These are phyloP conservation scores for Adelphocoris suturalis DNA, from an alignment of 2,888 invertebrate species.

Conservation along the genomic window DNA sequence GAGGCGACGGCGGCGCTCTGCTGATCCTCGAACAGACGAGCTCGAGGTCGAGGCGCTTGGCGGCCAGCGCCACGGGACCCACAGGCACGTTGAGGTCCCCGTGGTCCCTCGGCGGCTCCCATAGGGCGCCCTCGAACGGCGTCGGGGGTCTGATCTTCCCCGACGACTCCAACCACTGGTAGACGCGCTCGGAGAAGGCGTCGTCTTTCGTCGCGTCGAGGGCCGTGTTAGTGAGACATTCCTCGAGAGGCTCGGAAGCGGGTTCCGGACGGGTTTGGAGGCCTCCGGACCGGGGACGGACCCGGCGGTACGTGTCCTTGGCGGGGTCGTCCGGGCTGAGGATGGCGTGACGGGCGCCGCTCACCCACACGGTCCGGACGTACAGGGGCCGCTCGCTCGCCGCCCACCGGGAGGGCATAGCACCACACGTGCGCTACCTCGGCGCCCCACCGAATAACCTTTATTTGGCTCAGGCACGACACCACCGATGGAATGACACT, in stretches of 20 bases:
- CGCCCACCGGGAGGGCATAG: constrained; percentile 80
- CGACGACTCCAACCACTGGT: constrained; percentile 86
- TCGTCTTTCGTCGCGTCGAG: not conserved
- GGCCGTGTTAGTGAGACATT: constrained; percentile 46
- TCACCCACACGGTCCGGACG: constrained; percentile 84
- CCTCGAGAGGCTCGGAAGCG: constrained; percentile 14
- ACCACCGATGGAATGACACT: constrained; percentile 46
- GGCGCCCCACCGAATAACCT: constrained; percentile 60
- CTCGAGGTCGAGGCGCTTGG: constrained; percentile 63
- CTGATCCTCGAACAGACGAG: constrained; percentile 38
- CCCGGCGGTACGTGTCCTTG: constrained; percentile 32
- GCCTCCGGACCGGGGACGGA: not conserved
- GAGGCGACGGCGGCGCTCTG: not conserved
- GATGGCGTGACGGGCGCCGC: constrained; percentile 86
- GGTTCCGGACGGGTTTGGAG: not conserved
- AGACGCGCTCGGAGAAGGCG: constrained; percentile 83
- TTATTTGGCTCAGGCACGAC: constrained; percentile 72
- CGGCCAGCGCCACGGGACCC: constrained; percentile 33
- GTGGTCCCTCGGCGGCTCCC: constrained; percentile 63
- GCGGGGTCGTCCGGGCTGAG: constrained; percentile 83
- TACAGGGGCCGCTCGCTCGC: constrained; percentile 82
- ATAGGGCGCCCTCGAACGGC: constrained; percentile 71
- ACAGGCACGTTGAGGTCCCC: constrained; percentile 40
- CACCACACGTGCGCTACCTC: constrained; percentile 44
- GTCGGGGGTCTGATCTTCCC: constrained; percentile 68